These are phyloP conservation scores for Eueremaeus valkanovi DNA, from an alignment of 2,888 invertebrate genomes.

Conservation along the genomic window DNA sequence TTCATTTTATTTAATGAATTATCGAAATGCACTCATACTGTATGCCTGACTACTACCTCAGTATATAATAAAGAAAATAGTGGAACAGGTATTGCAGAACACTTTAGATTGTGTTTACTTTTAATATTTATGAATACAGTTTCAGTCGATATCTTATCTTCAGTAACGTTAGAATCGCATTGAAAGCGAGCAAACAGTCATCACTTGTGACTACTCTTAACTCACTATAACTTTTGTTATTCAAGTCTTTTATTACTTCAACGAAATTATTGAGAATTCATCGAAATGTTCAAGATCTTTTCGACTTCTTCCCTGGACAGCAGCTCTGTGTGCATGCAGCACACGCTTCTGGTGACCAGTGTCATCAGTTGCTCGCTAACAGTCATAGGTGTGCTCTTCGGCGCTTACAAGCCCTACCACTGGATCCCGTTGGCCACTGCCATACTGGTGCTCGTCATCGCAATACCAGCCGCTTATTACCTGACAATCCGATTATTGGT, in stretches of 20 bases:
- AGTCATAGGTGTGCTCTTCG: background rate
- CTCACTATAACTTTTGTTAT: too few relatives aligned
- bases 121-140: too few relatives aligned
- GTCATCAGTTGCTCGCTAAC: constrained; percentile 24
- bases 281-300: too few relatives aligned
- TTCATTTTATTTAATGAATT: too few relatives aligned
- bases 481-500: background rate
- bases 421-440: background rate
- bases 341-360: background rate
- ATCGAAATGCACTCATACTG: too few relatives aligned
- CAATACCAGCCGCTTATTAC: constrained; percentile 10
- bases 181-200: background rate
- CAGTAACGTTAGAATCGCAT: background rate
- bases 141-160: too few relatives aligned
- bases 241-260: too few relatives aligned
- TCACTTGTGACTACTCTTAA: background rate
- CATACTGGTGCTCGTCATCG: background rate
- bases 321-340: background rate
- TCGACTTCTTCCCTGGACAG: background rate
- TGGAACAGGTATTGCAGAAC: too few relatives aligned
- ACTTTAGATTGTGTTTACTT: too few relatives aligned
- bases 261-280: too few relatives aligned
- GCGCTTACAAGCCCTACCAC: background rate
- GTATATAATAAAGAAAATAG: too few relatives aligned
- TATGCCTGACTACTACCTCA: too few relatives aligned